Base-by-base conservation (phyloP, 2,113 vertebrate species). In the Notothenia rossii region DNA sequence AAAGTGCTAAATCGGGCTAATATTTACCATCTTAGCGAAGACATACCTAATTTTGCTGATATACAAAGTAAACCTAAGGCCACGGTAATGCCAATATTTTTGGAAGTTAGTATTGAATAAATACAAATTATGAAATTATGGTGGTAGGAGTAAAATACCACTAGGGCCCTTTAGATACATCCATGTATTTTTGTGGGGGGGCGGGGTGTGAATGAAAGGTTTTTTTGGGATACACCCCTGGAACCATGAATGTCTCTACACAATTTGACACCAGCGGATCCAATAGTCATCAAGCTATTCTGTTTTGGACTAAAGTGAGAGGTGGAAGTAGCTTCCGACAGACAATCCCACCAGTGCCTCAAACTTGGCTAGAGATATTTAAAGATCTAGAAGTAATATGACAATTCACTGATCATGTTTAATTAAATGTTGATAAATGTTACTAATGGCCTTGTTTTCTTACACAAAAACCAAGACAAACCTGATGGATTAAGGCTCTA, bases 401-500 rank as follows among this genome's bases (percentile, higher is more conserved):
- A 6, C 20, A 13, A 36, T 36, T 2, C 6, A 50, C 25, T 10
- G 25, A 58, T 58, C 14, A 8, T 61, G 12, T 66, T 60, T 18
- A 68, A 40, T 40, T 40, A 40, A 5, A 40, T 40, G 5, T 40
- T 15, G 33, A 59, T 36, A 8, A 0, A 40, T 61, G 10, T 72
- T 0, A 61, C 29, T 75, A 4, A 20, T 59, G 45, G 11, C 46
- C 55, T 60, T 49, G 3, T 49, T 10, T 25, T 49, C 43, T 48
- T 58, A 20, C 11, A 12, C 10, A 45, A 78, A 58, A 29, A 53
- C n/a, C 36, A 60, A 54, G 33, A 56, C 5, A 55, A 74, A 56
- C 9, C 22, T 22, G 50, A 50, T n/a, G 11, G n/a, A n/a, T 43
- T 22, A 29, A 45, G 5, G 25, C 54, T 22, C 2, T 40, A 46